Base-by-base conservation (phyloP, 2,797 vertebrate genomes). In the Gouania willdenowi region DNA sequence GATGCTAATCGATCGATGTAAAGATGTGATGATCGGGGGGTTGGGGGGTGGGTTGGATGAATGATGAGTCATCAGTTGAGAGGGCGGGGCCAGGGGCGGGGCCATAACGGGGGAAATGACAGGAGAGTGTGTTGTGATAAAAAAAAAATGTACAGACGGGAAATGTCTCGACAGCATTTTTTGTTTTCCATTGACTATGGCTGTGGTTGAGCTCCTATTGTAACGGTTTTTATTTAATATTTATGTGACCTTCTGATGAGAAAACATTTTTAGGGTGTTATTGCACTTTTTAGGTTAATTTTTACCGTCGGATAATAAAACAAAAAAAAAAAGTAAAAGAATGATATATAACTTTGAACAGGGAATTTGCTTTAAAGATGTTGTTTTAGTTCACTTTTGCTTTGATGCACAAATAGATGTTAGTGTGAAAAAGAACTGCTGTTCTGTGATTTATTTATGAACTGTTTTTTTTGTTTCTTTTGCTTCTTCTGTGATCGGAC, bases 281-380 rank as follows among this genome's bases (percentile, higher is more conserved):
- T 87, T 89, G 89, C 89, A 91, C 89, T 91, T 91, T 90, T 88
- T 89, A 87, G 87, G 75, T 88, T 89, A 54, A 84, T 91, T 91
- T 90, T 87, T 87, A 88, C 85, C 70, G 77, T 87, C 82, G 78
- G 75, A 83, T 88, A 82, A 76, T 54, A 59, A 43, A 54, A 75
- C 6, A 5, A 22, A 41, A 16, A 10, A n/a, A 16, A 87, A 80
- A 79, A 58, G 71, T 28, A 80, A 61, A 74, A 69, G 54, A 79
- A 78, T 41, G 55, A 79, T 79, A 82, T 84, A 80, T 86, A 89
- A 87, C 83, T 84, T 88, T 87, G 82, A 87, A 89, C 88, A 89
- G 88, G 87, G 87, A 91, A 69, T 82, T 88, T 89, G 86, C 86
- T 89, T 89, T 87, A 87, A 84, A 64, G 49, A 75, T 84, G 79